phyloP scores from a whole-genome alignment of 2,113 vertebrate species.

The Syngnathus typhle region DNA sequence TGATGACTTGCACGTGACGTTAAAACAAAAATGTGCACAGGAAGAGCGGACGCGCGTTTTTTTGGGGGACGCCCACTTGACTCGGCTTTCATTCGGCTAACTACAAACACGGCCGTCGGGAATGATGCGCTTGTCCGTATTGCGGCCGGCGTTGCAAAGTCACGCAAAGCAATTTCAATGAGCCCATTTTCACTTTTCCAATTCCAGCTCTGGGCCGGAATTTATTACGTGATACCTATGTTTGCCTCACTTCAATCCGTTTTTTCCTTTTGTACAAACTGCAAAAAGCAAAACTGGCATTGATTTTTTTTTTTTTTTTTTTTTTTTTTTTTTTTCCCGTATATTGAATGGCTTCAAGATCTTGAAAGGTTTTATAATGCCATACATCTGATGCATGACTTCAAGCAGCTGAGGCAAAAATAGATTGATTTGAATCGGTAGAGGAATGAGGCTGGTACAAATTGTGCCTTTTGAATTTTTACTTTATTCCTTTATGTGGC shows the following conservation, averaged over 20 bases:
- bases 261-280: background rate
- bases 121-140: background rate
- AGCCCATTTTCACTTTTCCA: background rate
- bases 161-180: background rate
- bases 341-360: background rate
- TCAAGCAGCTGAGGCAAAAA: background rate
- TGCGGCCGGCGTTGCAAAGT: slow-evolving; percentile 6
- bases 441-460: background rate
- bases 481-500: background rate
- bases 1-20: background rate
- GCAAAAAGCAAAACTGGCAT: background rate
- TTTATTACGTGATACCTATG: background rate
- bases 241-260: background rate
- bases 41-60: background rate
- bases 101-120: background rate
- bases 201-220: background rate
- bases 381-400: background rate
- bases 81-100: background rate
- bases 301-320: background rate
- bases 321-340: background rate
- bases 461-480: background rate
- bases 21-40: background rate
- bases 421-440: background rate
- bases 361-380: background rate
- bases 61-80: background rate